Percentiles rank a stretch among this genome's conserved stretches.
These are phyloP conservation scores for Zoanthus gigantus DNA, from an alignment of 92 coral and sea anemone species.

Conservation along the genomic window DNA sequence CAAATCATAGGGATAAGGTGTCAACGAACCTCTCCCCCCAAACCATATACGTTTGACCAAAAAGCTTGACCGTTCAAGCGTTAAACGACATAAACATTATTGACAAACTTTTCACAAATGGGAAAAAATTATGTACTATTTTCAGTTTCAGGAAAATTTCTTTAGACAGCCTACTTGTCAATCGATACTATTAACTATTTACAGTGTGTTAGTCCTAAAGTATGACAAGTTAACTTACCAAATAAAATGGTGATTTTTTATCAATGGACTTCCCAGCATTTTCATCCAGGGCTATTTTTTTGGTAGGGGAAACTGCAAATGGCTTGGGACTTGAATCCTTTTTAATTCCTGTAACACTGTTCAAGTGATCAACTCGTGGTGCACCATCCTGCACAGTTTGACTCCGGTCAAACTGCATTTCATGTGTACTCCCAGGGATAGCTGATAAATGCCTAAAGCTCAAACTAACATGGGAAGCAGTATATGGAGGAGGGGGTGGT, in stretches of 20 bases:
- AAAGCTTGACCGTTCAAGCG: too few species aligned
- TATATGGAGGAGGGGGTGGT: constrained; percentile 83
- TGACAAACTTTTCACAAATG: too few species aligned
- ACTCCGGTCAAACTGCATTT: constrained; percentile 13
- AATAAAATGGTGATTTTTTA: constrained; percentile 77
- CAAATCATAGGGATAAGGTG: too few species aligned
- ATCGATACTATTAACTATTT: too few species aligned
- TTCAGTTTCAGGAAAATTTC: too few species aligned
- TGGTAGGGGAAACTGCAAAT: constrained; percentile 75
- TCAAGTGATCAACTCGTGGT: constrained; percentile 11
- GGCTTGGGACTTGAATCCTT: constrained; percentile 67
- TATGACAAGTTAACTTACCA: constrained; percentile 64
- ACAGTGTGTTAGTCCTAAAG: too few species aligned
- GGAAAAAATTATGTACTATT: too few species aligned
- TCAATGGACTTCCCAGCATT: constrained; percentile 41
- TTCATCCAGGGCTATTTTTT: constrained; percentile 81
- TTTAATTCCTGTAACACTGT: constrained; percentile 32
- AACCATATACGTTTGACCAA: too few species aligned
- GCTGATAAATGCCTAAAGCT: constrained; percentile 27
- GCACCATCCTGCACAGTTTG: constrained; percentile 14
- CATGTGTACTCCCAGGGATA: constrained; percentile 9
- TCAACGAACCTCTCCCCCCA: too few species aligned
- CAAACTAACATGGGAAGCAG: constrained; percentile 33
- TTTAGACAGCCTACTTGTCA: too few species aligned
- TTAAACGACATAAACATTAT: too few species aligned